Conservation (phyloP, 2,797 vertebrate species). For the Dicrostonyx torquatus region DNA sequence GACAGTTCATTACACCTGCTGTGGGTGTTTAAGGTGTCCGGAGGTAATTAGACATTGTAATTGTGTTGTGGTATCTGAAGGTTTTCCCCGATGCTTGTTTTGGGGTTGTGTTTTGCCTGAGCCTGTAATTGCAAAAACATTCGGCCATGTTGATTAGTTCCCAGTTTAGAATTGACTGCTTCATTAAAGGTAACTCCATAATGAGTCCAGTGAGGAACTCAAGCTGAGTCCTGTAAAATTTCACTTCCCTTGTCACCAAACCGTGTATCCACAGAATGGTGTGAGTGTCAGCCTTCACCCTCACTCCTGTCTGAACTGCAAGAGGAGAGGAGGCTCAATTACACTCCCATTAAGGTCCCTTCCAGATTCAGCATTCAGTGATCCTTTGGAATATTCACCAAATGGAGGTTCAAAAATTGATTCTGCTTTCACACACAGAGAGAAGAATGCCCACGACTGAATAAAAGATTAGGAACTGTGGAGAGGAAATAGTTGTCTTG, state of each 20-base stretch:
- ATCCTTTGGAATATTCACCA: slow-evolving; percentile 72
- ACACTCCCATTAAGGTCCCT: slow-evolving; percentile 36
- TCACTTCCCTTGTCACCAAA: slow-evolving; percentile 36
- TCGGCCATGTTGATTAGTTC: slow-evolving; percentile 66
- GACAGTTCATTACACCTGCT: slow-evolving; percentile 56
- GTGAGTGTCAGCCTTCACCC: slow-evolving; percentile 22
- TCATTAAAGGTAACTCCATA: slow-evolving; percentile 67
- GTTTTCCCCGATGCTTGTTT: slow-evolving; percentile 67
- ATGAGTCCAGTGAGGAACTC: slow-evolving; percentile 59
- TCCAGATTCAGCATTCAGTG: slow-evolving; percentile 50
- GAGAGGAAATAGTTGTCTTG: slow-evolving; percentile 78
- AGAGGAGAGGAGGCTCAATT: slow-evolving; percentile 41
- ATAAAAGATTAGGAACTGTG: slow-evolving; percentile 75
- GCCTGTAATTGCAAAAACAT: slow-evolving; percentile 62
- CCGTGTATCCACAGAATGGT: neutral
- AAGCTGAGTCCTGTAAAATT: slow-evolving; percentile 39
- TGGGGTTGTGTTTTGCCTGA: slow-evolving; percentile 63
- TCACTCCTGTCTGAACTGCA: slow-evolving; percentile 33
- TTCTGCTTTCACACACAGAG: slow-evolving; percentile 71
- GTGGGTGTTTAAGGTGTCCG: slow-evolving; percentile 40
- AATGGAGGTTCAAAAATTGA: slow-evolving; percentile 73
- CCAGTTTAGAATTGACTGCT: slow-evolving; percentile 65
- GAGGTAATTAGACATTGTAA: slow-evolving; percentile 64
- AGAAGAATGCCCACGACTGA: slow-evolving; percentile 73
- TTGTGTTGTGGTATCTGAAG: slow-evolving; percentile 43